Percentiles rank a stretch among this genome's conserved stretches.
Evolutionary conservation across 2,113 vertebrate species (phyloP).

Genomic region (Elanoides forficatus): DNA sequence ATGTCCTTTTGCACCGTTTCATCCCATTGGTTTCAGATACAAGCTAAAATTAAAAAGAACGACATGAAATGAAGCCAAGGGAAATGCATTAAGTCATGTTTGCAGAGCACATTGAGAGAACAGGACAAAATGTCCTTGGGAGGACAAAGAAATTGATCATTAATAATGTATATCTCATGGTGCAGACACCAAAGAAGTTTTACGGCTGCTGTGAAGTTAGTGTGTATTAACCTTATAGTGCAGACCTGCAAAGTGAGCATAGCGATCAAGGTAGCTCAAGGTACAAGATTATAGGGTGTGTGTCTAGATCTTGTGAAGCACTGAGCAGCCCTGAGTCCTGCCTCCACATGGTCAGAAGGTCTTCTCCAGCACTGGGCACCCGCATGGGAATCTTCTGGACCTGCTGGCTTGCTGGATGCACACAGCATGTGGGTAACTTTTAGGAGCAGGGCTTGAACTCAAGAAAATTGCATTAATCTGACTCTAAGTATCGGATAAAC

Average conservation of each 20-base stretch:
- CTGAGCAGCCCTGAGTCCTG: not conserved
- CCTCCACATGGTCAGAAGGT: not conserved
- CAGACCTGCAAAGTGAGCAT: not conserved
- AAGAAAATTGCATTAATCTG: not conserved
- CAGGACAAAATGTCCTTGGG: not conserved
- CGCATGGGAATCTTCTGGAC: not conserved
- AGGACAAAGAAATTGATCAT: not conserved
- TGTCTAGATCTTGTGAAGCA: not conserved
- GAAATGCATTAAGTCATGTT: not conserved
- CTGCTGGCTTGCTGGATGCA: not conserved
- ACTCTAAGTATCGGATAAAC: not conserved
- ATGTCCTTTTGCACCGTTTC: conserved; percentile 5
- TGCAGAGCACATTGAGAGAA: not conserved
- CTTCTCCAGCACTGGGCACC: not conserved
- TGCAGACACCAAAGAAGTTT: not conserved
- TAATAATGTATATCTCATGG: not conserved
- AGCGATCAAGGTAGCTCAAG: not conserved
- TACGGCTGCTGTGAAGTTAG: not conserved
- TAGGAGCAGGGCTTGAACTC: not conserved
- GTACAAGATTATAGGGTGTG: not conserved
- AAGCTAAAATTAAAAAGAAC: not conserved
- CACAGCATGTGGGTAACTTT: not conserved
- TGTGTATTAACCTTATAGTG: not conserved
- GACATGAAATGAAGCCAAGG: not conserved
- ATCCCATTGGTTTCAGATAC: not conserved